phyloP scores from a whole-genome alignment of 2,797 vertebrate species.

The Salarias fasciatus region DNA sequence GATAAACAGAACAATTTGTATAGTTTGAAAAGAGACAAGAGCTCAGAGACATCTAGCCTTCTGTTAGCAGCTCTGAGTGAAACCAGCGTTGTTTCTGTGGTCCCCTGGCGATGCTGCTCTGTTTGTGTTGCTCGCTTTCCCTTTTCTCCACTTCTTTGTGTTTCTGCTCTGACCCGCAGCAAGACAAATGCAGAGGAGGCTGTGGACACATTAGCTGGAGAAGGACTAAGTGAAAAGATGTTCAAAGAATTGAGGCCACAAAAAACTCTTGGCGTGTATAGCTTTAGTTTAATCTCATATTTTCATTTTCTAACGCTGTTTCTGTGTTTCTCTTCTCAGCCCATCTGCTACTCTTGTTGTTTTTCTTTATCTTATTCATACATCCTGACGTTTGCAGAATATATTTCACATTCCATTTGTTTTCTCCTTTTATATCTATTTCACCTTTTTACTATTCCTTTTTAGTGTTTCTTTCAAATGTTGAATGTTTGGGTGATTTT shows the following conservation, averaged over 20 bases:
- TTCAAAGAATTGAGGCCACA: slow-evolving; percentile 42
- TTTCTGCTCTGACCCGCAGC: slow-evolving; percentile 63
- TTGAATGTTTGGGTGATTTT: slow-evolving; percentile 63
- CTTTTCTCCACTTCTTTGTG: slow-evolving; percentile 59
- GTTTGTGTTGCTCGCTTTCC: slow-evolving; percentile 57
- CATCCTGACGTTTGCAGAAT: slow-evolving; percentile 1
- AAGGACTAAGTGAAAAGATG: slow-evolving; percentile 49
- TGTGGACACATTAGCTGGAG: slow-evolving; percentile 44
- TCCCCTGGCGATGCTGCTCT: slow-evolving; percentile 51
- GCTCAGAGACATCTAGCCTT: slow-evolving; percentile 65
- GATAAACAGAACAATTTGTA: slow-evolving; percentile 72
- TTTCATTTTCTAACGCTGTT: slow-evolving; percentile 45
- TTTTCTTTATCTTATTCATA: slow-evolving; percentile 19
- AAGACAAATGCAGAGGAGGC: slow-evolving; percentile 48
- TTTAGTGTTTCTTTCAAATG: slow-evolving; percentile 16
- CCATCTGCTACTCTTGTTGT: slow-evolving; percentile 34
- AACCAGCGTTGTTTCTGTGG: slow-evolving; percentile 63
- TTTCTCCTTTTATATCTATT: neutral
- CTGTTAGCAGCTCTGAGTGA: slow-evolving; percentile 70
- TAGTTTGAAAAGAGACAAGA: slow-evolving; percentile 72
- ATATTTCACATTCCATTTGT: slow-evolving; percentile 13
- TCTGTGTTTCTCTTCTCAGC: slow-evolving; percentile 19
- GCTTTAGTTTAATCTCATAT: slow-evolving; percentile 48
- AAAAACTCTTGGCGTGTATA: slow-evolving; percentile 51
- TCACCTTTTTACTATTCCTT: slow-evolving; percentile 2